Evolutionary conservation across 2,113 vertebrate species (phyloP).

Genomic region (Corynorhinus townsendii): DNA sequence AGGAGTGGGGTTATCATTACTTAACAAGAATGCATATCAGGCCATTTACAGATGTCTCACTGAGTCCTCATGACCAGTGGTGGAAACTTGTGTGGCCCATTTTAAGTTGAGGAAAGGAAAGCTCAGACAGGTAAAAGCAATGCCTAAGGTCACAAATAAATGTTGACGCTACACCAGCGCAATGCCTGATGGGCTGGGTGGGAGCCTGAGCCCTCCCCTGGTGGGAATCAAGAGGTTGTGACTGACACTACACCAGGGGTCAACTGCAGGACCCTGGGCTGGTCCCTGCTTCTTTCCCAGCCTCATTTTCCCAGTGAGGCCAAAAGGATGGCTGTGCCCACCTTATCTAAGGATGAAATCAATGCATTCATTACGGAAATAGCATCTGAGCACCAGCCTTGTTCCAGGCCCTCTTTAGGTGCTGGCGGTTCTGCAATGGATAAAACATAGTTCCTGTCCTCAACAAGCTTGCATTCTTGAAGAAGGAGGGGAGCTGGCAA

Average conservation of each 20-base stretch:
- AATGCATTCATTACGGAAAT: neutral
- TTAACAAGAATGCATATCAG: neutral
- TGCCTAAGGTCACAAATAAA: neutral
- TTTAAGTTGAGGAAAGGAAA: neutral
- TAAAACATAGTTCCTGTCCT: neutral
- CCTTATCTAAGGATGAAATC: neutral
- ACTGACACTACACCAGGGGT: neutral
- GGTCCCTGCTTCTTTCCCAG: neutral
- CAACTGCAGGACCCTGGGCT: neutral
- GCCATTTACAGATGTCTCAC: neutral
- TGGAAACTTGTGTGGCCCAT: neutral
- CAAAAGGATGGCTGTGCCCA: neutral
- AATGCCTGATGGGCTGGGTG: neutral
- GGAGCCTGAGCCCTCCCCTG: neutral
- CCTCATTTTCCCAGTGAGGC: neutral
- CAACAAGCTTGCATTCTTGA: neutral
- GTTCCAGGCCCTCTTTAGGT: neutral
- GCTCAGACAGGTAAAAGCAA: neutral
- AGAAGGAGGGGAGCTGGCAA: neutral
- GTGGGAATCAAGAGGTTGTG: too few species aligned
- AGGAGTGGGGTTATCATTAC: neutral
- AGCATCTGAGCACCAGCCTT: neutral
- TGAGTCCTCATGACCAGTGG: neutral
- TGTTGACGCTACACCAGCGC: neutral
- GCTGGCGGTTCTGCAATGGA: neutral